These are phyloP conservation scores for Charadrius vociferus DNA, from an alignment of 2,113 vertebrate species.

Conservation along the genomic window DNA sequence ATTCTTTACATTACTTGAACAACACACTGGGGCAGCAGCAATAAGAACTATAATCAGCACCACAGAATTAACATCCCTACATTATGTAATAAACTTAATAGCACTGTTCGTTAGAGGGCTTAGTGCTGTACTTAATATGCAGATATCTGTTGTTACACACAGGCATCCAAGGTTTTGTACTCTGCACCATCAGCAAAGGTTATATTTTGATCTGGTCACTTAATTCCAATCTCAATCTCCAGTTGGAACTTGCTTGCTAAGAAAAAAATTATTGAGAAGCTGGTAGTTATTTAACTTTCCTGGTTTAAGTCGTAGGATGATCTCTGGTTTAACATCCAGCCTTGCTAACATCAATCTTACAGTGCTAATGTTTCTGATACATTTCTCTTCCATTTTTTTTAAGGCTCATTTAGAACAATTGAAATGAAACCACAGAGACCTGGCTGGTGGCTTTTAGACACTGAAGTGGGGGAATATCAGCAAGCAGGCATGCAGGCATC, in stretches of 20 bases:
- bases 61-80: background rate
- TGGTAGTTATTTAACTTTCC: background rate
- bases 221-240: background rate
- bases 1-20: background rate
- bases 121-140: background rate
- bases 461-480: constrained; percentile 87
- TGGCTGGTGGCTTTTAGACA: constrained; percentile 92
- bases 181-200: background rate
- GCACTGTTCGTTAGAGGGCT: background rate
- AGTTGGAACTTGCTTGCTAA: background rate
- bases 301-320: background rate
- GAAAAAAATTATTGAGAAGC: background rate
- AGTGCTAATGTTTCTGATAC: background rate
- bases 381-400: constrained; percentile 6
- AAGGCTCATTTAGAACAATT: constrained; percentile 89
- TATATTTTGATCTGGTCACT: background rate
- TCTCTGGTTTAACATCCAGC: background rate
- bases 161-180: background rate
- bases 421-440: constrained; percentile 91
- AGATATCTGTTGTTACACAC: background rate
- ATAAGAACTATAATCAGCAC: background rate
- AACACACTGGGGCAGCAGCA: background rate
- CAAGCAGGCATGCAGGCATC: constrained; percentile 89
- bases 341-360: background rate
- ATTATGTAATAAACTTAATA: background rate